Percentiles rank a stretch among this genome's conserved stretches.
phyloP scores from a whole-genome alignment of 23 tunicate genomes.

The Ascidia mentula region DNA sequence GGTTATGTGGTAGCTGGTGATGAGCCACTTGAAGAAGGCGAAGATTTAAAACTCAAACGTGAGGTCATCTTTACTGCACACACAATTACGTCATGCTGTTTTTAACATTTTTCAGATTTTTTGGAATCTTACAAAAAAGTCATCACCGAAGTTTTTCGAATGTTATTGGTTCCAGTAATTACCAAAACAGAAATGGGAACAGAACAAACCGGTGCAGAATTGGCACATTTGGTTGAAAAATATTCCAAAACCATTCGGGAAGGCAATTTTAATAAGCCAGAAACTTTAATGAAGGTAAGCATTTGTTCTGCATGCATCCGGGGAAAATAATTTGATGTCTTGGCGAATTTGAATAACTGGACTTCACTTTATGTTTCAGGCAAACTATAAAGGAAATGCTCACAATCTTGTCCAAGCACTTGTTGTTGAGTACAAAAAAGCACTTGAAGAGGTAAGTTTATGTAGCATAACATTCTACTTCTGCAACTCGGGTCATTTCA shows the following conservation, averaged over 20 bases:
- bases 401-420: background rate
- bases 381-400: slow-evolving; percentile 5
- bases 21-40: background rate
- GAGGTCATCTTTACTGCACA: background rate
- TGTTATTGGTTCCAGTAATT: background rate
- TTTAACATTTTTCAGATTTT: background rate
- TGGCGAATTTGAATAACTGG: no score
- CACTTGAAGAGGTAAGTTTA: background rate
- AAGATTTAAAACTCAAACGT: background rate
- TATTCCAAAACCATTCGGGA: background rate
- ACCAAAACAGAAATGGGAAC: background rate
- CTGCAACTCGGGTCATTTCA: no score
- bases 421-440: background rate
- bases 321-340: no score
- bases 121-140: background rate
- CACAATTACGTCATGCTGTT: no score
- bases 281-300: background rate
- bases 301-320: no score
- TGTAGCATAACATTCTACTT: no score
- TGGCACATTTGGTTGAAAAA: background rate
- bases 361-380: background rate
- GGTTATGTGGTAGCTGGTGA: background rate
- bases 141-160: background rate
- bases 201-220: background rate
- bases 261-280: background rate